phyloP scores from a whole-genome alignment of 37 sponge, comb jelly and placozoan species.

The Ianthella basta region DNA sequence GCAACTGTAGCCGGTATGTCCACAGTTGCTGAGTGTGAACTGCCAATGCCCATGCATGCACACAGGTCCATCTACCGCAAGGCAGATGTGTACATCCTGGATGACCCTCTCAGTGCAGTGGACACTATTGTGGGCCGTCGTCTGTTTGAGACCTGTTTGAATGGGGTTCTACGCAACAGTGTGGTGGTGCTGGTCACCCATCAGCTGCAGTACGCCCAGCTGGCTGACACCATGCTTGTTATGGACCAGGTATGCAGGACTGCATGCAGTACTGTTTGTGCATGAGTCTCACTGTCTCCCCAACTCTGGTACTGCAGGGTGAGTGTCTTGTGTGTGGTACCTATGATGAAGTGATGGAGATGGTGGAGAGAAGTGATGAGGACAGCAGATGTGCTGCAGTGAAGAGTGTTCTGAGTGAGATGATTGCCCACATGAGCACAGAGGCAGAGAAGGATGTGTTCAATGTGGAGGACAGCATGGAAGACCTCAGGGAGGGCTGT shows the following conservation, averaged over 20 bases:
- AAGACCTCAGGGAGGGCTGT: too few species aligned
- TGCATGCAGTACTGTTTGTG: background rate
- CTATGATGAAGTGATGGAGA: constrained; percentile 7
- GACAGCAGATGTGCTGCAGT: background rate
- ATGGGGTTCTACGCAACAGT: constrained; percentile 60
- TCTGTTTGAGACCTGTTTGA: constrained; percentile 76
- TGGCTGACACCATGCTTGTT: constrained; percentile 67
- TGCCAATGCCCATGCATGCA: background rate
- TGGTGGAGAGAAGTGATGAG: constrained; percentile 3
- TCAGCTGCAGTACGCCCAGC: constrained; percentile 81
- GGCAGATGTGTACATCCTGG: constrained; percentile 81
- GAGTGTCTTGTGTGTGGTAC: background rate
- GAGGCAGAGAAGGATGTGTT: constrained; percentile 11
- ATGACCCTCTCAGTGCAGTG: constrained; percentile 91
- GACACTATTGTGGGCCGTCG: constrained; percentile 78
- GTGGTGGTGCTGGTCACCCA: constrained; percentile 85
- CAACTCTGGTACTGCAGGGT: background rate
- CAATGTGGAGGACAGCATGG: constrained; percentile 11
- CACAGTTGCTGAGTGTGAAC: background rate
- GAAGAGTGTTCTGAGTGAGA: constrained; percentile 21
- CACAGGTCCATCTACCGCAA: constrained; percentile 72
- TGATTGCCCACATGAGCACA: constrained; percentile 4
- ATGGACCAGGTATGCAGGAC: constrained; percentile 54
- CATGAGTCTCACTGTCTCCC: background rate
- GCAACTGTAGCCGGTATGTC: background rate